A percentile compares a stretch with the other conserved stretches of the same genome.
phyloP scores from a whole-genome alignment of 2,888 invertebrate genomes.

The Pollenia griseotomentosa region DNA sequence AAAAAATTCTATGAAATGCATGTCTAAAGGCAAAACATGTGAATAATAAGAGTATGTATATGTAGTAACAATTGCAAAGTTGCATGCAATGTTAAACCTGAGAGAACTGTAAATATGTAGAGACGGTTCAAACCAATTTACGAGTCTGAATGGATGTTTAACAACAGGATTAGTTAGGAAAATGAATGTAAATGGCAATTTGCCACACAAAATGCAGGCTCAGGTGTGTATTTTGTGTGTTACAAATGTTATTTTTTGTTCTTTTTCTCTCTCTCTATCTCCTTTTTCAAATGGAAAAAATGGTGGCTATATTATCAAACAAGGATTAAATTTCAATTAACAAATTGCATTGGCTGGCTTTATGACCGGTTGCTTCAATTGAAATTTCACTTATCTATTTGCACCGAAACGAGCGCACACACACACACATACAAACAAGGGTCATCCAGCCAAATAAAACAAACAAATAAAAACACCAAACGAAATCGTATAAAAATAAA shows the following conservation, averaged over 20 bases:
- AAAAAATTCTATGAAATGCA: constrained; percentile 20
- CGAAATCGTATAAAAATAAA: constrained; percentile 5
- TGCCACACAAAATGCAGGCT: background rate
- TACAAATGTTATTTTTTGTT: background rate
- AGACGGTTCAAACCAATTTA: constrained; percentile 55
- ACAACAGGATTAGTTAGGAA: constrained; percentile 63
- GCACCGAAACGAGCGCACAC: background rate
- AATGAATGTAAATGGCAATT: constrained; percentile 49
- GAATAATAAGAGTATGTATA: background rate
- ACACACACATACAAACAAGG: background rate
- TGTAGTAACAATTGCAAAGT: constrained; percentile 19
- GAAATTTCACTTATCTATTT: constrained; percentile 2
- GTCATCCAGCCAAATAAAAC: background rate
- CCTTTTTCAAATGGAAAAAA: background rate
- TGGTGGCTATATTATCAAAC: constrained; percentile 40
- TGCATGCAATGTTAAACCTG: constrained; percentile 22
- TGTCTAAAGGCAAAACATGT: background rate
- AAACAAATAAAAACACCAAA: background rate
- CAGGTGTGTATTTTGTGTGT: constrained; percentile 20
- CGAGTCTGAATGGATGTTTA: constrained; percentile 36
- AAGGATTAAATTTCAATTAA: constrained; percentile 73
- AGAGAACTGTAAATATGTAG: constrained; percentile 19
- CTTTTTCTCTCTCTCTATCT: background rate
- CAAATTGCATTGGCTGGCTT: constrained; percentile 54
- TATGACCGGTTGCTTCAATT: background rate